A percentile compares a stretch with the other conserved stretches of the same genome.
Conservation (phyloP, 2,888 invertebrate species). For the Macropis europaea region DNA sequence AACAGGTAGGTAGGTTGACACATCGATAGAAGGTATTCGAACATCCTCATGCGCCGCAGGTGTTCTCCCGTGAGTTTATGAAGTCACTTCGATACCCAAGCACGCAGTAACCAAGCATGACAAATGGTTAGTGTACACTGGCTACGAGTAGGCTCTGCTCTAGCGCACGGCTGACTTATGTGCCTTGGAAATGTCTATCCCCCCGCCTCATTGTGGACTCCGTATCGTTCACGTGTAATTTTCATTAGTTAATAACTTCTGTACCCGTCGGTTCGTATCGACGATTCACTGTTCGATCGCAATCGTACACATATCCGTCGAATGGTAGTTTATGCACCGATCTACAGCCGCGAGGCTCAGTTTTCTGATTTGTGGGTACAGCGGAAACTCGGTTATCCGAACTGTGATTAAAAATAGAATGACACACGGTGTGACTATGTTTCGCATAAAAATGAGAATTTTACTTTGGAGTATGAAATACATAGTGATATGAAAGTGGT, state of each 20-base stretch:
- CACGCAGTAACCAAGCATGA: slow-evolving; percentile 59
- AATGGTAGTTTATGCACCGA: not conserved
- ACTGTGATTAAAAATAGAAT: too few relatives aligned
- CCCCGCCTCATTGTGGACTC: slow-evolving; percentile 37
- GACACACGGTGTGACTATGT: too few relatives aligned
- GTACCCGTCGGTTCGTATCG: slow-evolving; percentile 26
- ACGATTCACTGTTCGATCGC: slow-evolving; percentile 21
- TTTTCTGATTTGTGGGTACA: too few relatives aligned
- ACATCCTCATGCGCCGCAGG: slow-evolving; percentile 59
- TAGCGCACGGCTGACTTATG: slow-evolving; percentile 38
- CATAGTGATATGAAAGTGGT: too few relatives aligned
- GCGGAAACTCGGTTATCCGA: too few relatives aligned
- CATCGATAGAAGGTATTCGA: slow-evolving; percentile 52
- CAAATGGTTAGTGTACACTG: slow-evolving; percentile 62
- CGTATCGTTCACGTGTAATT: slow-evolving; percentile 39
- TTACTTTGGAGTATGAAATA: too few relatives aligned
- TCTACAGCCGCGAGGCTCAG: too few relatives aligned
- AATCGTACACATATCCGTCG: too few relatives aligned
- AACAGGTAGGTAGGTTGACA: slow-evolving; percentile 60
- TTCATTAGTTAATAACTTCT: slow-evolving; percentile 49
- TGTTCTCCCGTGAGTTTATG: slow-evolving; percentile 60
- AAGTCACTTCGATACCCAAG: slow-evolving; percentile 56
- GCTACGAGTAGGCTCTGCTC: slow-evolving; percentile 36
- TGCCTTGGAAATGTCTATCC: slow-evolving; percentile 39
- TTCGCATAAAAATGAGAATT: too few relatives aligned